Evolutionary conservation across 2,113 vertebrate genomes (phyloP), one percentile per base, ranked within the genome.

Genomic region (Bambusicola thoracicus): DNA sequence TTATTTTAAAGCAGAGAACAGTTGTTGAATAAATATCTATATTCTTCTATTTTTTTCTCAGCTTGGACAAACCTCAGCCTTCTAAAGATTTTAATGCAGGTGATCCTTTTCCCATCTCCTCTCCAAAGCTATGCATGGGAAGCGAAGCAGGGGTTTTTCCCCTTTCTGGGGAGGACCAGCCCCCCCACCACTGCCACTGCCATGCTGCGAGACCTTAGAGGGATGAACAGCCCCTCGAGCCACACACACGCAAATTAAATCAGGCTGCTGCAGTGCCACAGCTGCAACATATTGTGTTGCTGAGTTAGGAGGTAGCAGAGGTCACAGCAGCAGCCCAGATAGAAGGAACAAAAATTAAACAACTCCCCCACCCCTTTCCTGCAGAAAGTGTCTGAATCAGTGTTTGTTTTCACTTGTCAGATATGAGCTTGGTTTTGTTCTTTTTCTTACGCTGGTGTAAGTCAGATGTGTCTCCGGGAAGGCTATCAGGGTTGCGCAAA

Each of bases 351-450:
- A 79, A 89, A 96, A 89, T 92, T 27, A 68, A 75, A 20, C 85
- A 63, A 80, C 75, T 48, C 44, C 77, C 66, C 58, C 51, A 53
- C 51, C 53, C 44, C 24, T 68, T 62, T 51, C 83, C 65, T 10
- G 77, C 77, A 85, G 93, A 96, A 95, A 96, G 85, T 14, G 67
- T 46, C 87, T 85, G 94, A 85, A 78, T 72, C 80, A 61, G 48
- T 77, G 90, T 95, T 96, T 95, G 90, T 96, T 96, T 95, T 94
- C 90, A 88, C 88, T 93, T 92, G 92, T 96, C 96, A 78, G 80
- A 74, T 43, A 38, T 0, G 51, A 61, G 92, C 82, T 43, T 3
- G 22, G 66, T 21, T 44, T 77, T 36, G 73, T 5, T 34, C 62
- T 76, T 1, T 29, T 53, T 32, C 79, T 43, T 9, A 6, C 2